Evolutionary conservation across 1,140 invertebrate species (phyloP).

Genomic region (Globodera ellingtonae): DNA sequence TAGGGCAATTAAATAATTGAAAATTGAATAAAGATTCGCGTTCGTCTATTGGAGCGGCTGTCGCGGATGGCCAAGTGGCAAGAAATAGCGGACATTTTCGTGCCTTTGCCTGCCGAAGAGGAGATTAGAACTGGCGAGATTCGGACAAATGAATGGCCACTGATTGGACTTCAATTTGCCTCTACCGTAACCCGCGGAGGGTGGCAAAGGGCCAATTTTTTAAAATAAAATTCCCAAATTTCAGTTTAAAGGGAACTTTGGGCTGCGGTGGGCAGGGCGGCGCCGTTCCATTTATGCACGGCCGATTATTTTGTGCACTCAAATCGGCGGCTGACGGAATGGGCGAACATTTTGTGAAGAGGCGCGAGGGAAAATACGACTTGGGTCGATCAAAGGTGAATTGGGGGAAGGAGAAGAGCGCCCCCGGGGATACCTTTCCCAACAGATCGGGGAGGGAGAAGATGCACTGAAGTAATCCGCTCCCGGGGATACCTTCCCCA

Average conservation of each 20-base stretch:
- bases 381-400: not conserved
- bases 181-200: conserved; percentile 38
- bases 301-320: conserved; percentile 43
- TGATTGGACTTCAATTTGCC: conserved; percentile 44
- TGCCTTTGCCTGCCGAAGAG: conserved; percentile 32
- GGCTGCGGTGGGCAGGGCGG: conserved; percentile 39
- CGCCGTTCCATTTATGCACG: conserved; percentile 35
- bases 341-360: not conserved
- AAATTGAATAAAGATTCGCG: not conserved
- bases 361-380: not conserved
- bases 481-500: not conserved
- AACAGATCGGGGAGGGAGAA: not conserved
- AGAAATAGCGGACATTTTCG: conserved; percentile 32
- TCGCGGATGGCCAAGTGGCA: conserved; percentile 22
- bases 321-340: conserved; percentile 32
- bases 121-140: not conserved
- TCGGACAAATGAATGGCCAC: not conserved
- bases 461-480: not conserved
- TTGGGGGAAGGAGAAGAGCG: not conserved
- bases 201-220: conserved; percentile 13
- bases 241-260: conserved; percentile 53
- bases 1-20: not conserved
- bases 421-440: too few relatives aligned
- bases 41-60: conserved; percentile 5
- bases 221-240: not conserved